A percentile compares a stretch with the other conserved stretches of the same genome.
These are phyloP conservation scores for Crepidodera aurea DNA, from an alignment of 2,888 invertebrate species.

Conservation along the genomic window DNA sequence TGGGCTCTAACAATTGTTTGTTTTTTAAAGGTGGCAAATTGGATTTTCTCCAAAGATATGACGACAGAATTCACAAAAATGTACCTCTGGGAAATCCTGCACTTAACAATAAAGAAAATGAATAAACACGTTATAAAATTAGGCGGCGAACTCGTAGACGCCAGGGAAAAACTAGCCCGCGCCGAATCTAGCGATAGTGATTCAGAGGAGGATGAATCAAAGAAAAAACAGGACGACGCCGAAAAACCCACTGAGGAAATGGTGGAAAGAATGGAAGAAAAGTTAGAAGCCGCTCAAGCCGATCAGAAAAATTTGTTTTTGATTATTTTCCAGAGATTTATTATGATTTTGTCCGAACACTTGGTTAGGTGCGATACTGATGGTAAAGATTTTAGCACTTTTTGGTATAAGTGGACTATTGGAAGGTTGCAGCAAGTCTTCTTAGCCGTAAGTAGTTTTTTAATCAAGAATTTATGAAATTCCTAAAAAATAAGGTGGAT, in stretches of 20 bases:
- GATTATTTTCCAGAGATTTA: slow-evolving; percentile 97
- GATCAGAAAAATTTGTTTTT: slow-evolving; percentile 97
- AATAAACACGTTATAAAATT: slow-evolving; percentile 92
- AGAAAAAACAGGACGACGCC: slow-evolving; percentile 58
- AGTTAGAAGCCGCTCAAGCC: slow-evolving; percentile 91
- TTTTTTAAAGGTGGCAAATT: slow-evolving; percentile 75
- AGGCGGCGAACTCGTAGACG: slow-evolving; percentile 81
- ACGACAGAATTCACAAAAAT: slow-evolving; percentile 88
- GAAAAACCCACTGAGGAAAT: slow-evolving; percentile 81
- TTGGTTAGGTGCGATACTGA: slow-evolving; percentile 93
- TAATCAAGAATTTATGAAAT: too few species aligned
- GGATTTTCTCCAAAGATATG: slow-evolving; percentile 98
- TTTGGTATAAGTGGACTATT: slow-evolving; percentile 96
- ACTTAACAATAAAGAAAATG: slow-evolving; percentile 95
- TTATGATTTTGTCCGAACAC: slow-evolving; percentile 97
- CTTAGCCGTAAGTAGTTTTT: slow-evolving; percentile 75
- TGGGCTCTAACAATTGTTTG: too few species aligned
- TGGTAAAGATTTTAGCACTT: slow-evolving; percentile 89
- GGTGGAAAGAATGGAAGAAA: slow-evolving; percentile 95
- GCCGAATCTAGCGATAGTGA: slow-evolving; percentile 86
- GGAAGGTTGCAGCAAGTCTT: slow-evolving; percentile 95
- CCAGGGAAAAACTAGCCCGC: slow-evolving; percentile 84
- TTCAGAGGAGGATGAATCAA: slow-evolving; percentile 66
- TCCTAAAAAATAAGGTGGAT: too few species aligned
- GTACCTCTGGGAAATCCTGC: slow-evolving; percentile 96